These are phyloP conservation scores for Hyposoter dolosus DNA, from an alignment of 2,888 invertebrate genomes.

Conservation along the genomic window DNA sequence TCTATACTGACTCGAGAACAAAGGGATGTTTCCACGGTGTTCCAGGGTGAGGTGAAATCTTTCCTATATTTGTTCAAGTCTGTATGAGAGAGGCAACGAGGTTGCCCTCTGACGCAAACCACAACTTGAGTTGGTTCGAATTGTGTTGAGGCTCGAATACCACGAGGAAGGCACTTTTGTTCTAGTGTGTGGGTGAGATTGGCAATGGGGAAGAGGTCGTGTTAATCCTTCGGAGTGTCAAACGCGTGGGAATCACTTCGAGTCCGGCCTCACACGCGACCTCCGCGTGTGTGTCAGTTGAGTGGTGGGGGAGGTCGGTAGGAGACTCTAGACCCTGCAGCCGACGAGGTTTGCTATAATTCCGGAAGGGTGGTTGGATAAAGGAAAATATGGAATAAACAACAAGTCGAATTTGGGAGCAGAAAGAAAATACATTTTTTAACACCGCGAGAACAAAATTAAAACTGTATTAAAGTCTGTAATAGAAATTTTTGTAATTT, in stretches of 20 bases:
- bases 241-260: conserved; percentile 75
- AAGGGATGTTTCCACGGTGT: conserved; percentile 4
- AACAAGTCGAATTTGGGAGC: not conserved
- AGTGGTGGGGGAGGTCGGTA: conserved; percentile 1
- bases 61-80: conserved; percentile 44
- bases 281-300: conserved; percentile 43
- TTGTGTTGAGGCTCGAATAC: conserved; percentile 10
- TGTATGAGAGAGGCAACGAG: conserved; percentile 28
- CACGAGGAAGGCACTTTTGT: conserved; percentile 29
- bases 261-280: conserved; percentile 73
- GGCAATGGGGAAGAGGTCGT: conserved; percentile 50
- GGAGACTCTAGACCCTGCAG: conserved; percentile 10
- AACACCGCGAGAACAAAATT: no score
- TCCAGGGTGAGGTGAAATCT: conserved; percentile 13
- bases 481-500: no score
- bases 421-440: not conserved
- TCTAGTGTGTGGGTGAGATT: conserved; percentile 18
- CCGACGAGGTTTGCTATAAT: conserved; percentile 8
- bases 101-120: conserved; percentile 42
- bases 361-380: not conserved
- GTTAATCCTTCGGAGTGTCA: conserved; percentile 74
- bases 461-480: no score
- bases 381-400: not conserved
- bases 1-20: conserved; percentile 24
- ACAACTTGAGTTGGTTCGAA: conserved; percentile 25